phyloP scores from a whole-genome alignment of 2,113 vertebrate genomes.

The Megaleporinus macrocephalus region DNA sequence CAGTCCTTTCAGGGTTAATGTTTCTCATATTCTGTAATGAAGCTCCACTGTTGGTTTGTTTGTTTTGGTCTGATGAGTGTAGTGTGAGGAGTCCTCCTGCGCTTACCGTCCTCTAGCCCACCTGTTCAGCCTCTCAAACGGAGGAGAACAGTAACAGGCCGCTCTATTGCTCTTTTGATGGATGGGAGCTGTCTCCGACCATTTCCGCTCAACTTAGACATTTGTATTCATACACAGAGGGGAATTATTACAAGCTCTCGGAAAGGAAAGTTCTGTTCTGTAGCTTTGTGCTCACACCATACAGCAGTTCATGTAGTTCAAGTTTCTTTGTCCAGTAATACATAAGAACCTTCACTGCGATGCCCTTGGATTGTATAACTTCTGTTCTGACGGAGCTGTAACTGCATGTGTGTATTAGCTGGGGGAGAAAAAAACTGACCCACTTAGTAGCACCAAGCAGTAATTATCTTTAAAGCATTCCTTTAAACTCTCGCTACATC shows the following conservation, averaged over 20 bases:
- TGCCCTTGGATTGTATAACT: not conserved
- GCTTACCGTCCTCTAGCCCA: slow-evolving; percentile 58
- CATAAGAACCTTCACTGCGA: not conserved
- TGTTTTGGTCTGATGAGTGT: not conserved
- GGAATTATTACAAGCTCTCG: not conserved
- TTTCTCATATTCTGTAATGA: slow-evolving; percentile 82
- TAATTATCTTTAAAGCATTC: slow-evolving; percentile 12
- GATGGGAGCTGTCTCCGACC: slow-evolving; percentile 62
- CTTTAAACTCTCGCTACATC: slow-evolving; percentile 43
- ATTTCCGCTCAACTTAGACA: slow-evolving; percentile 60
- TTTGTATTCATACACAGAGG: slow-evolving; percentile 55
- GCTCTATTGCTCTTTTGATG: slow-evolving; percentile 61
- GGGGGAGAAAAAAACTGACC: not conserved
- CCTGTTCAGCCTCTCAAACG: slow-evolving; percentile 45
- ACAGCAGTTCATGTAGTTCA: not conserved
- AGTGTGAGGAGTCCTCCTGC: slow-evolving; percentile 11
- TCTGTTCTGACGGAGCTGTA: not conserved
- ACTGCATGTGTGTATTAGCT: not conserved
- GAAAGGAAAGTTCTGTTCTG: not conserved
- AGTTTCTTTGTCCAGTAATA: not conserved
- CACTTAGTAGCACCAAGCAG: not conserved
- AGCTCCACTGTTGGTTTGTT: slow-evolving; percentile 62
- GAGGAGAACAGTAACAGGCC: slow-evolving; percentile 53
- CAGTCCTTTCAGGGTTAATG: not conserved
- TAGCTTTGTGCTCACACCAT: not conserved